Evolutionary conservation across 1,140 invertebrate genomes (phyloP), one percentile per base, ranked within the genome.

Genomic region (Meloidogyne exigua): DNA sequence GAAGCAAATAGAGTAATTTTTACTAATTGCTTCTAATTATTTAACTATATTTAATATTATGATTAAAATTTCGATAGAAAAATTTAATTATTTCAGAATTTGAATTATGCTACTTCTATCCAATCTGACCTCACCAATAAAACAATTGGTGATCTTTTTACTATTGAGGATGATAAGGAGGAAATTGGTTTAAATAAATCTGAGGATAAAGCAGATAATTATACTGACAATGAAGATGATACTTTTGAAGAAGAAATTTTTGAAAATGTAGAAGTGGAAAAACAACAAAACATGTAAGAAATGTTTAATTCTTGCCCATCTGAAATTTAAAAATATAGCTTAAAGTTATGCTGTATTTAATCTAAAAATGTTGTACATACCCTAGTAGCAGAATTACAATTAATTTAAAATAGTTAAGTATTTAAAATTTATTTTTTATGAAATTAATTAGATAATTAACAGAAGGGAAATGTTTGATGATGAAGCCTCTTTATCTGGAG

Each of bases 401-500:
- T n/a, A n/a, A n/a, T n/a, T n/a, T n/a, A n/a, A n/a, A n/a, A n/a
- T n/a, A n/a, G n/a, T n/a, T n/a, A n/a, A n/a, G n/a, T n/a, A n/a
- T n/a, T n/a, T n/a, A n/a, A n/a, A n/a, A n/a, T n/a, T n/a, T n/a
- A n/a, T n/a, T n/a, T n/a, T n/a, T n/a, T n/a, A n/a, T n/a, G n/a
- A n/a, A n/a, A 26, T 66, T 12, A 49, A 74, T 10, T 77, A 26
- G 39, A 23, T 44, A 66, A 32, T 21, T 68, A 66, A 69, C 68
- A 76, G 79, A 13, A 63, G 23, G 18, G 82, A 81, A 15, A 26
- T 83, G 64, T 62, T 81, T 36, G 82, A 81, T 25, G 80, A 81
- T 39, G 80, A 81, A 39, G 80, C 80, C 13, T 83, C 83, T 36
- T 36, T 81, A 25, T 84, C 82, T 7, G 80, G 80, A 18, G 77